These are phyloP conservation scores for Cacoxenus indagator DNA, from an alignment of 2,888 invertebrate species.

Conservation along the genomic window DNA sequence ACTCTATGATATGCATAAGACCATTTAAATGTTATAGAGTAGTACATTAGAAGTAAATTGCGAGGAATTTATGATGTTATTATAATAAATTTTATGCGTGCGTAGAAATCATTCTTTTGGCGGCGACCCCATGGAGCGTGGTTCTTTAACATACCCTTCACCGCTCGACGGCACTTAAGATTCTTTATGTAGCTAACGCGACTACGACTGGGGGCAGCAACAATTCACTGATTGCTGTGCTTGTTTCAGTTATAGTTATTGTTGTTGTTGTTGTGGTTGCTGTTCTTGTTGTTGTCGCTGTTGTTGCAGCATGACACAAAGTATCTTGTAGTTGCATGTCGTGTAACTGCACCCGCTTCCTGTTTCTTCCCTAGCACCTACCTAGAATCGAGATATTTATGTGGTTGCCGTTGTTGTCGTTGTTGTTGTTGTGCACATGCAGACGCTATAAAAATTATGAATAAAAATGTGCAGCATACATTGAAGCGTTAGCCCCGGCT, in stretches of 20 bases:
- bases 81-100: conserved; percentile 58
- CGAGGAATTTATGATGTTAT: conserved; percentile 62
- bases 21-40: neutral
- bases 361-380: neutral
- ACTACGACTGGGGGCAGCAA: neutral
- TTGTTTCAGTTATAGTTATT: conserved; percentile 42
- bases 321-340: conserved; percentile 58
- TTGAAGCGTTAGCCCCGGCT: conserved; percentile 32
- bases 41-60: conserved; percentile 12
- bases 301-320: conserved; percentile 50
- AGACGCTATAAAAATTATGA: conserved; percentile 48
- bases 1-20: neutral
- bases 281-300: conserved; percentile 26
- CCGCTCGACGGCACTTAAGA: neutral
- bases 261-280: conserved; percentile 43
- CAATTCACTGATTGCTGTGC: conserved; percentile 50
- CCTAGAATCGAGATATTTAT: neutral
- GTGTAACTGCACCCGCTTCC: neutral
- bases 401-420: conserved; percentile 10
- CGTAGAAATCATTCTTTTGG: conserved; percentile 48
- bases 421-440: conserved; percentile 20
- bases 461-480: conserved; percentile 48
- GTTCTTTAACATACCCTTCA: neutral
- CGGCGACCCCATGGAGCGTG: neutral
- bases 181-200: neutral